Evolutionary conservation across 1,140 invertebrate species (phyloP), one percentile per base, ranked within the genome.

Genomic region (Drosophila obscura): DNA sequence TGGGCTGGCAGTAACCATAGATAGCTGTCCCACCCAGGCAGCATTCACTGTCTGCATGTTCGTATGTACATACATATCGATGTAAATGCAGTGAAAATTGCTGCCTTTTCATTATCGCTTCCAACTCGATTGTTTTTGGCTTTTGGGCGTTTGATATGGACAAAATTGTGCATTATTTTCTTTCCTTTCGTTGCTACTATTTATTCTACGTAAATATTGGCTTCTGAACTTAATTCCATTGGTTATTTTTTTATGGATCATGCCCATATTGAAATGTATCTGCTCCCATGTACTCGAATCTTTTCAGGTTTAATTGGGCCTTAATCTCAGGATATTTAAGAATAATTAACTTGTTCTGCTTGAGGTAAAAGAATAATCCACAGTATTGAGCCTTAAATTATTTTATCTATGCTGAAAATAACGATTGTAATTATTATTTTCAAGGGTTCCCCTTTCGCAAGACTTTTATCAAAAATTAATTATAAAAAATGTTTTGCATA

Each of bases 41-140:
- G 46, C 39, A 50, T 31, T 48, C 48, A 2, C 53, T 64, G 24
- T 35, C 26, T 56, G 51, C 48, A 69, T 73, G 59, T 57, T 44
- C 50, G 39, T n/a, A 58, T 39, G 50, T 53, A 77, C 44, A 73
- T n/a, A 63, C 13, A 68, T 44, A 26, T 24, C 57, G 31, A 31
- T 31, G 8, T 31, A 31, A 31, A 9, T 31, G 7, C 31, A 31
- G 55, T 39, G 64, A 61, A 46, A 60, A 48, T 77, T 53, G 28
- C 24, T 35, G 41, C 49, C 56, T 61, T 80, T 76, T 67, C 56
- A 68, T 67, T 73, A 67, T 78, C 75, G 64, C 44, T 64, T 61
- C 35, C 60, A 65, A 51, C 80, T 64, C 49, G 46, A 56, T 74
- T 65, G 55, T 24, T 45, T 68, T 67, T 15, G 35, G 48, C 19